Percentiles rank a stretch among this genome's conserved stretches.
Conservation (phyloP, 2,888 invertebrate species). For the Vannuccia rotundouncinata region DNA sequence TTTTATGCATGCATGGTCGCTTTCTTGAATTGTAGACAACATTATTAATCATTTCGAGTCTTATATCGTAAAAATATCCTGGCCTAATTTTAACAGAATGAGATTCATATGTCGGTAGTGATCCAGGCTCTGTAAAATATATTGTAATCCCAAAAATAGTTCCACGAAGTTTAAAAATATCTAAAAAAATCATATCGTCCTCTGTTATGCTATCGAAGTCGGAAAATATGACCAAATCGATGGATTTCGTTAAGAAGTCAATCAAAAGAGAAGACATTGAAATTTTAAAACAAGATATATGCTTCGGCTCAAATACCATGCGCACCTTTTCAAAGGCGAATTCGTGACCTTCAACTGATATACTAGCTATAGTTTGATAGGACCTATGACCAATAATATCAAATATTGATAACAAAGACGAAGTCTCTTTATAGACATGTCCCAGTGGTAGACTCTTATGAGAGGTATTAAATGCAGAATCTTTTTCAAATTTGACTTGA, state of each 20-base stretch:
- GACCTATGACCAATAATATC: not conserved
- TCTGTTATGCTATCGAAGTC: too few species aligned
- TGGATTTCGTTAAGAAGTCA: not conserved
- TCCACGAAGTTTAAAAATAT: not conserved
- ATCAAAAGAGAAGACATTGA: not conserved
- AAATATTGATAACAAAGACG: not conserved
- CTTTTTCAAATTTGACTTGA: too few species aligned
- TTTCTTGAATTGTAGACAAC: not conserved
- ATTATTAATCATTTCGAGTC: not conserved
- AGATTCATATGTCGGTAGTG: not conserved
- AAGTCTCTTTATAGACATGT: not conserved
- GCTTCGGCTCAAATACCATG: not conserved
- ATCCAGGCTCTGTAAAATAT: not conserved
- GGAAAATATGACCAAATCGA: not conserved
- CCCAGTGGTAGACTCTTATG: not conserved
- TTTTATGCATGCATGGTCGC: not conserved
- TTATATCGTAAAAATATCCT: slow-evolving; percentile 8
- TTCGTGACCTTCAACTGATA: not conserved
- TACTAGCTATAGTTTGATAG: not conserved
- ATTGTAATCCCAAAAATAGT: not conserved
- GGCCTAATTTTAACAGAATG: not conserved
- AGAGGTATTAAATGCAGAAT: not conserved
- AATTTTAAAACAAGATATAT: not conserved
- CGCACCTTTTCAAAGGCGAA: not conserved
- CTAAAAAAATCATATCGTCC: too few species aligned